These are phyloP conservation scores for Willowsia nigromaculata DNA, from an alignment of 2,888 invertebrate genomes.

Conservation along the genomic window DNA sequence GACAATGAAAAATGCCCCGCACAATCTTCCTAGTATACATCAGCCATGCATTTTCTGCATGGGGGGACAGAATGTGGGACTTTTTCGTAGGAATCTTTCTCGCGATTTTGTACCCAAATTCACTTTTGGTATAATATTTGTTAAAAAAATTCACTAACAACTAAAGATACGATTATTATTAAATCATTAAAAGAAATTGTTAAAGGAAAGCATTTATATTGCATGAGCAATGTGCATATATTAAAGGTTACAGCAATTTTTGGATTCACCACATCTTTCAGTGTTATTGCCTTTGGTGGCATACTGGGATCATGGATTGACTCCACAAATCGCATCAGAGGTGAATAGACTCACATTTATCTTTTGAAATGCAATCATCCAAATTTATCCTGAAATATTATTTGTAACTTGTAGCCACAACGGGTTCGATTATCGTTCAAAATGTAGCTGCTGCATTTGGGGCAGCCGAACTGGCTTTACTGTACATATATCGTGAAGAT, in stretches of 20 bases:
- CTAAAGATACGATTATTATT: background rate
- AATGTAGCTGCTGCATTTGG: slow-evolving; percentile 81
- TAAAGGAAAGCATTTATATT: background rate
- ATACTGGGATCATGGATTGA: slow-evolving; percentile 82
- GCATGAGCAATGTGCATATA: background rate
- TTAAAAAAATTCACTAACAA: background rate
- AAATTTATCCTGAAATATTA: background rate
- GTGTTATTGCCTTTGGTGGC: slow-evolving; percentile 81
- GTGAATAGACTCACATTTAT: slow-evolving; percentile 78
- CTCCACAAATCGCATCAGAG: slow-evolving; percentile 80
- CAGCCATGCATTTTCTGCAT: slow-evolving; percentile 80
- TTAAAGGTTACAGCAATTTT: slow-evolving; percentile 81
- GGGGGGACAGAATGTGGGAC: slow-evolving; percentile 83
- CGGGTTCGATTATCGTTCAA: slow-evolving; percentile 80
- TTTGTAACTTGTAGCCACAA: slow-evolving; percentile 29
- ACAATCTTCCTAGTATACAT: no score
- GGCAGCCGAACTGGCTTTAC: slow-evolving; percentile 79
- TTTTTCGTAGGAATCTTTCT: slow-evolving; percentile 82
- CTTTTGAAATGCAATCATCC: background rate
- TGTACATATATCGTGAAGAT: slow-evolving; percentile 70
- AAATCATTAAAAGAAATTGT: background rate
- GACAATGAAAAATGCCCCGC: no score
- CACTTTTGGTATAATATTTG: slow-evolving; percentile 78
- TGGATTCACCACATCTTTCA: slow-evolving; percentile 80
- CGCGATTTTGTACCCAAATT: slow-evolving; percentile 80